Evolutionary conservation across 2,797 vertebrate species (phyloP).

Genomic region (Schizopygopsis malacanthus): DNA sequence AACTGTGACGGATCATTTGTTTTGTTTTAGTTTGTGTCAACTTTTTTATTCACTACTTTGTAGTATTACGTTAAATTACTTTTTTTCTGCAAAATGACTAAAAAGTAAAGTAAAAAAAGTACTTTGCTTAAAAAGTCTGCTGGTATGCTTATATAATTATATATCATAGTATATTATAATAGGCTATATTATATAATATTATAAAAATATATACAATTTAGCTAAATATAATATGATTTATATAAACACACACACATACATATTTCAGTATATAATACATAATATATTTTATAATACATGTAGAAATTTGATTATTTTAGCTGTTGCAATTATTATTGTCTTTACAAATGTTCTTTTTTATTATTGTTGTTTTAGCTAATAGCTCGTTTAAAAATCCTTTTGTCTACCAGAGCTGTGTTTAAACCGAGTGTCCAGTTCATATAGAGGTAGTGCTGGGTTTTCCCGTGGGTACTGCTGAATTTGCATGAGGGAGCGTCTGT

Average conservation of each 20-base stretch:
- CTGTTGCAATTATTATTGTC: not conserved
- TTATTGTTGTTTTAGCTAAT: not conserved
- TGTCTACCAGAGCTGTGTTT: not conserved
- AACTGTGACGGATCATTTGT: not conserved
- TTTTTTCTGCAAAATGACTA: too few species aligned
- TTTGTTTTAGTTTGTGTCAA: not conserved
- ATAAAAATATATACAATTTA: not conserved
- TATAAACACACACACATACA: not conserved
- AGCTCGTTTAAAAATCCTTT: not conserved
- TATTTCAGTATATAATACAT: not conserved
- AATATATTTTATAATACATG: not conserved
- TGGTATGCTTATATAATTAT: not conserved
- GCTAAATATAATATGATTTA: not conserved
- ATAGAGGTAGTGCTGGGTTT: constrained; percentile 5
- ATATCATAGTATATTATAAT: not conserved
- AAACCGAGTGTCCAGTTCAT: not conserved
- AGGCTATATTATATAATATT: not conserved
- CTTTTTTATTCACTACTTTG: not conserved
- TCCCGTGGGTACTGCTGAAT: not conserved
- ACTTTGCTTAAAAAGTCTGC: not conserved
- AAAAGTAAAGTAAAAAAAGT: too few species aligned
- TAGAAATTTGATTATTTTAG: not conserved
- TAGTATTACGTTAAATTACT: too few species aligned
- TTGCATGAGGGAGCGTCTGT: constrained; percentile 22
- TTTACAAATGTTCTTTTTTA: not conserved